A percentile compares a stretch with the other conserved stretches of the same genome.
Evolutionary conservation across 2,113 vertebrate genomes (phyloP).

Genomic region (Myiopsitta monachus): DNA sequence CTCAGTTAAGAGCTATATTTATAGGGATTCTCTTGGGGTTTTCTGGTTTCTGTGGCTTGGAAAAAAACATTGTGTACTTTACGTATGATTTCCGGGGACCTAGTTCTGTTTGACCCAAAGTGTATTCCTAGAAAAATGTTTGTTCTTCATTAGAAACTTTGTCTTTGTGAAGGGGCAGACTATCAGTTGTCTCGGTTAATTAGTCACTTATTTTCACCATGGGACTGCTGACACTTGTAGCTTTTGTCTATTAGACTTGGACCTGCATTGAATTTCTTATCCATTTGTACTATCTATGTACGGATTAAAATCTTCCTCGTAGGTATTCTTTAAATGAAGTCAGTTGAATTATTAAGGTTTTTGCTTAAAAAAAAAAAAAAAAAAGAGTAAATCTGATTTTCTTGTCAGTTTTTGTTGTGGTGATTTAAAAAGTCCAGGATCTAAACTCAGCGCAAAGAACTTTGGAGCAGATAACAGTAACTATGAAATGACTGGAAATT

Average conservation of each 20-base stretch:
- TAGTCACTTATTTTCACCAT: not conserved
- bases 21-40: not conserved
- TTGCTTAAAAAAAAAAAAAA: not conserved
- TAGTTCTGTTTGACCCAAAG: not conserved
- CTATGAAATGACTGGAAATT: not conserved
- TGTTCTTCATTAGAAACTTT: not conserved
- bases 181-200: not conserved
- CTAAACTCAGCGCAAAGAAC: not conserved
- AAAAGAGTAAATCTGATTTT: not conserved
- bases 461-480: not conserved
- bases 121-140: not conserved
- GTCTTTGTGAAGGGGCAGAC: not conserved
- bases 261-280: not conserved
- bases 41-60: not conserved
- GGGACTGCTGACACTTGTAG: not conserved
- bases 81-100: not conserved
- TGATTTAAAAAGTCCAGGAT: not conserved
- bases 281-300: not conserved
- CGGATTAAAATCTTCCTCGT: not conserved
- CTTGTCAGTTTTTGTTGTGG: not conserved
- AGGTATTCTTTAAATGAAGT: not conserved
- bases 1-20: not conserved
- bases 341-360: not conserved
- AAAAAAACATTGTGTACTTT: not conserved
- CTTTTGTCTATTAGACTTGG: not conserved